These are phyloP conservation scores for Cheilosia soror DNA, from an alignment of 2,888 invertebrate genomes.

Conservation along the genomic window DNA sequence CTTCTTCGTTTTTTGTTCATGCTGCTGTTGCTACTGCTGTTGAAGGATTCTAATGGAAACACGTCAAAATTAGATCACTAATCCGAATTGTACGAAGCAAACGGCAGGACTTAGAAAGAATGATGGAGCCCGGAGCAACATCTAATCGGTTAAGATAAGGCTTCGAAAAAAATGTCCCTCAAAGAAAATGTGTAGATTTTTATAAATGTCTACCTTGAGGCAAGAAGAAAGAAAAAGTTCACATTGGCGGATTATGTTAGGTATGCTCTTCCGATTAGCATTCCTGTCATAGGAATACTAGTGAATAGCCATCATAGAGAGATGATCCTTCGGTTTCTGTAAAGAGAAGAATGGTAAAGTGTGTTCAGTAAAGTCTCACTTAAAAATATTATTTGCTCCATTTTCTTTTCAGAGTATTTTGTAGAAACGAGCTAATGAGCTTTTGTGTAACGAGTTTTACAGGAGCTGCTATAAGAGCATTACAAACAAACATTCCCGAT, in stretches of 20 bases:
- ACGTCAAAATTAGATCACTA: slow-evolving; percentile 44
- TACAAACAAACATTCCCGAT: no score
- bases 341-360: not conserved
- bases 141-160: slow-evolving; percentile 46
- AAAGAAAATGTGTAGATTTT: slow-evolving; percentile 23
- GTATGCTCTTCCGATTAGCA: slow-evolving; percentile 24
- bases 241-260: slow-evolving; percentile 39
- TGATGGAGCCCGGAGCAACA: slow-evolving; percentile 4
- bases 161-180: slow-evolving; percentile 2
- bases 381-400: no score
- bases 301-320: not conserved
- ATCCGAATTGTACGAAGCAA: slow-evolving; percentile 21
- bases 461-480: no score
- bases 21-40: not conserved
- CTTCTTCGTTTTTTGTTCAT: not conserved
- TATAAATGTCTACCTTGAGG: not conserved
- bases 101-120: slow-evolving; percentile 3
- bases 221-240: not conserved
- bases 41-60: slow-evolving; percentile 34
- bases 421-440: no score
- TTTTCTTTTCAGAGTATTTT: no score
- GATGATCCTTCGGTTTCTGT: not conserved
- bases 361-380: not conserved
- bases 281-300: slow-evolving; percentile 6
- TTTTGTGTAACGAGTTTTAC: no score